Base-by-base conservation (phyloP, 2,113 vertebrate species). In the Pseudorectes ferrugineus region DNA sequence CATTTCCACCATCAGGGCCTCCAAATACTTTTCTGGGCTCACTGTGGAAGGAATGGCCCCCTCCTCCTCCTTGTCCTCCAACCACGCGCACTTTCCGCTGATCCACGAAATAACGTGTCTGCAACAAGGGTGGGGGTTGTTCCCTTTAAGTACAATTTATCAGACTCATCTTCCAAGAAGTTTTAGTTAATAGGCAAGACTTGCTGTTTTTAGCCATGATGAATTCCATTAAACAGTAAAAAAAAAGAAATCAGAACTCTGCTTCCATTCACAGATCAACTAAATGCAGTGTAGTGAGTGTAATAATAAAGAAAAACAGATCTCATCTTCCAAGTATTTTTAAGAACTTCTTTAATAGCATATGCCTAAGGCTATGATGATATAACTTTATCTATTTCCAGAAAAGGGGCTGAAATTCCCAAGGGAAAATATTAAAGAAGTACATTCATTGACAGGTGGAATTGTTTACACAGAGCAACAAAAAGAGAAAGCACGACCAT, bases 21-120 rank as follows among this genome's bases (percentile, higher is more conserved):
- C 99, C 99, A 92, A 98, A 99, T 79, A 99, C 97, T 96, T 99
- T 99, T 24, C 99, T 96, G 40, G 99, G 99, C 59, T 99, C 99
- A 9, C 99, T 99, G 94, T 98, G 96, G 96, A 99, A 99, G 95
- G 98, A 98, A 78, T 96, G 98, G 40, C 79, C 94, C 0, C 99
- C 99, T 16, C 94, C 96, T 8, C 99, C 99, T 14, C 99, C 99
- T 0, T 84, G 97, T 3, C 99, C 99, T 31, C 98, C 99, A 18
- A 97, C 54, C 43, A 99, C 93, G 12, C 96, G 98, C 80, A 99
- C 98, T 29, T 95, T 97, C 12, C 99, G 98, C 9, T 98, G 97
- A 97, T 99, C 99, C 49, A 99, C 98, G 7, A 99, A 99, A 83
- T 98, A 96, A 13, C 97, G 98, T 4, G 98, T 99, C 99, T 99